Percentiles rank a stretch among this genome's conserved stretches.
These are phyloP conservation scores for Acrocephalus arundinaceus DNA, from an alignment of 2,113 vertebrate species.

Conservation along the genomic window DNA sequence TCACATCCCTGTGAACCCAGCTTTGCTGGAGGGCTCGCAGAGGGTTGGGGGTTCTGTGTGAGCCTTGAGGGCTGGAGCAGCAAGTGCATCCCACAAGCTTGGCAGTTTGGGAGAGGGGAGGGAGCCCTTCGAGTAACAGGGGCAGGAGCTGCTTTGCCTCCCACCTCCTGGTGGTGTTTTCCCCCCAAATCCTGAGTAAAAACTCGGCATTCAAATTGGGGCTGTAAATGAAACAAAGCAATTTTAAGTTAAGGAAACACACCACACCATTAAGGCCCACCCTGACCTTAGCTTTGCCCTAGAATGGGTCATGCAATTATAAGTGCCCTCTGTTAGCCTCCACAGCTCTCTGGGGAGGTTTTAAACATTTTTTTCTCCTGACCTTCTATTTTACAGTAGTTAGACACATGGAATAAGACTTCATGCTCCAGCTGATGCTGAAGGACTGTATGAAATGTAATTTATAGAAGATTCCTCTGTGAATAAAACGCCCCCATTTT, in stretches of 20 bases:
- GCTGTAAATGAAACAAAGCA: background rate
- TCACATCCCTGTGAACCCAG: background rate
- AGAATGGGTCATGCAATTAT: background rate
- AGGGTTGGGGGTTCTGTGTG: background rate
- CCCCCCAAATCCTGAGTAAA: background rate
- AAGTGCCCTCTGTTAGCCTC: background rate
- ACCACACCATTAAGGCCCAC: background rate
- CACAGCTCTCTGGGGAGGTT: background rate
- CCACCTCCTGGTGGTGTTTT: background rate
- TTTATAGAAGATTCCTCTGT: background rate
- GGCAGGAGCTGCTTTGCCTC: background rate
- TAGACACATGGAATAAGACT: background rate
- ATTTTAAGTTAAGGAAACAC: background rate
- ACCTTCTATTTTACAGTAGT: background rate
- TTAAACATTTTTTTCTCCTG: background rate
- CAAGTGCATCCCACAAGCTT: background rate
- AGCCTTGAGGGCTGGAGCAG: accelerated
- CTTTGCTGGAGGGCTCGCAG: background rate
- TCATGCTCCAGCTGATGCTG: background rate
- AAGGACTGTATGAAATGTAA: background rate
- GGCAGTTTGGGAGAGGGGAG: background rate
- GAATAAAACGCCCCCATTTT: background rate
- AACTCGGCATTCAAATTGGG: background rate
- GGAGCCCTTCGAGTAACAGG: background rate
- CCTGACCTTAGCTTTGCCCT: background rate